phyloP scores from a whole-genome alignment of 2,888 invertebrate species.

The Beris chalybata region DNA sequence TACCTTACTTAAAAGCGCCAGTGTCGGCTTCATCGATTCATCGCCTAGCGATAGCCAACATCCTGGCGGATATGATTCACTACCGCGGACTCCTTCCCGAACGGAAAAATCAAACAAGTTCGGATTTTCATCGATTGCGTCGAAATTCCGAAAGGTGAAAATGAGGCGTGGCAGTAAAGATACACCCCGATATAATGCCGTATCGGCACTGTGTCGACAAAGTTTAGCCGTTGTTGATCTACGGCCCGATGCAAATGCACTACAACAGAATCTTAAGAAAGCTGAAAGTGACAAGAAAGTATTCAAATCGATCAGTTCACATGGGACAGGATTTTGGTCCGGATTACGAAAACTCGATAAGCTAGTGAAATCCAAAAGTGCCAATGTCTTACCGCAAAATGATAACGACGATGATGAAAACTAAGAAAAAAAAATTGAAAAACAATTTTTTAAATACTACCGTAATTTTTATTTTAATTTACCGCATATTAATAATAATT shows the following conservation, averaged over 20 bases:
- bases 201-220: constrained; percentile 73
- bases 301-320: constrained; percentile 51
- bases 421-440: neutral
- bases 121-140: constrained; percentile 62
- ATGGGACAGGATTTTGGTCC: constrained; percentile 38
- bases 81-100: constrained; percentile 56
- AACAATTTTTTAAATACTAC: neutral
- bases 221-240: constrained; percentile 69
- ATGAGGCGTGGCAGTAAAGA: constrained; percentile 50
- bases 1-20: constrained; percentile 69
- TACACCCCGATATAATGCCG: constrained; percentile 60
- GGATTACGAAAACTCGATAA: constrained; percentile 41
- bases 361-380: constrained; percentile 52
- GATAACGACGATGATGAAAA: constrained; percentile 22
- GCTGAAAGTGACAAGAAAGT: constrained; percentile 41
- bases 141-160: constrained; percentile 63
- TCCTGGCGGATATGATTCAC: constrained; percentile 59
- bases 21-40: constrained; percentile 72
- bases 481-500: constrained; percentile 1
- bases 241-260: constrained; percentile 4
- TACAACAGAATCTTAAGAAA: constrained; percentile 8
- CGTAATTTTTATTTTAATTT: neutral
- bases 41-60: constrained; percentile 45
- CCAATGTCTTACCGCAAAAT: constrained; percentile 22
- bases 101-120: constrained; percentile 55